Percentiles rank a stretch among this genome's conserved stretches.
phyloP scores from a whole-genome alignment of 2,113 vertebrate genomes.

The Larimichthys crocea region DNA sequence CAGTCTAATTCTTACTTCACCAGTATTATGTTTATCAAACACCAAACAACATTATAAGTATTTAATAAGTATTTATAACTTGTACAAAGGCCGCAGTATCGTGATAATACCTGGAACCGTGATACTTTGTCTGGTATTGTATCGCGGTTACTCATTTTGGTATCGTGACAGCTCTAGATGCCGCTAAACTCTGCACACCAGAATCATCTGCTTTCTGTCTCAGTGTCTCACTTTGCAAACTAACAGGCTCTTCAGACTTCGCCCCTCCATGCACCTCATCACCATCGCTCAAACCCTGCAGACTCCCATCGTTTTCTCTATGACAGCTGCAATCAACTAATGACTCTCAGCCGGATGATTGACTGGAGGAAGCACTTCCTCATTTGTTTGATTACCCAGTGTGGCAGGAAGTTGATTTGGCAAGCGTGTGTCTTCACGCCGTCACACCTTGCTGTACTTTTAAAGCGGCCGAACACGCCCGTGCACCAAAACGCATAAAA shows the following conservation, averaged over 20 bases:
- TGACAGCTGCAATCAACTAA: slow-evolving; percentile 55
- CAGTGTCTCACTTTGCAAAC: slow-evolving; percentile 10
- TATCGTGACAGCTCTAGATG: too few species aligned
- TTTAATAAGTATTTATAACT: too few species aligned
- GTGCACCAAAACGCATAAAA: not conserved
- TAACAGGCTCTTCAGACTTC: not conserved
- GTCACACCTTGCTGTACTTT: slow-evolving; percentile 13
- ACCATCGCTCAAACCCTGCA: not conserved
- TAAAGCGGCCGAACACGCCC: not conserved
- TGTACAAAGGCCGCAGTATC: too few species aligned
- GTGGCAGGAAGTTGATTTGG: slow-evolving; percentile 36
- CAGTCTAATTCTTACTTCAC: too few species aligned
- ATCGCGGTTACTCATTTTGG: too few species aligned
- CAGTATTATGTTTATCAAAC: too few species aligned
- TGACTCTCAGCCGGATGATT: slow-evolving; percentile 40
- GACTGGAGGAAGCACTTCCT: slow-evolving; percentile 56
- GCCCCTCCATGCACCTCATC: not conserved
- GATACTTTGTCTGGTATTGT: too few species aligned
- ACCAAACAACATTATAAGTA: too few species aligned
- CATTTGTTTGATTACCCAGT: slow-evolving; percentile 46
- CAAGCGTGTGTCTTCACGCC: not conserved
- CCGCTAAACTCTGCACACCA: not conserved
- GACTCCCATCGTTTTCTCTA: slow-evolving; percentile 29
- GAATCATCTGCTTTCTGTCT: not conserved
- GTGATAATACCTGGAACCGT: too few species aligned